A percentile compares a stretch with the other conserved stretches of the same genome.
Evolutionary conservation across 2,888 invertebrate genomes (phyloP).

Genomic region (Baronia brevicornis): DNA sequence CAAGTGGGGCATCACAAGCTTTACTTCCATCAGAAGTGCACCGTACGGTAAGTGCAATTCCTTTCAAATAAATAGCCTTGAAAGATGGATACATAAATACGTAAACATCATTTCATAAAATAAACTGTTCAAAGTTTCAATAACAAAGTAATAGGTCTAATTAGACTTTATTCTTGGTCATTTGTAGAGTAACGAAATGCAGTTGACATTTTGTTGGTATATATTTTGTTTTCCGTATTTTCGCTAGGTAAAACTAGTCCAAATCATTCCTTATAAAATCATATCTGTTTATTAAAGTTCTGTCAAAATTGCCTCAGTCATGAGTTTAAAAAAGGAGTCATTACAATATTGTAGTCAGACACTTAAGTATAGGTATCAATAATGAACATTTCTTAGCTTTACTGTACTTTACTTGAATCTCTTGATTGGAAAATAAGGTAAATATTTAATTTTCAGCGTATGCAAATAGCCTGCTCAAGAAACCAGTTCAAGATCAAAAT

Average conservation of each 20-base stretch:
- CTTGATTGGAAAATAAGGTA: too few species aligned
- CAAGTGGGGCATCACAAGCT: slow-evolving; percentile 96
- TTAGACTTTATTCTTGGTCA: slow-evolving; percentile 1
- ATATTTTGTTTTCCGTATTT: slow-evolving; percentile 1
- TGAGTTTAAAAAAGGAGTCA: too few species aligned
- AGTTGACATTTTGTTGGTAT: slow-evolving; percentile 16
- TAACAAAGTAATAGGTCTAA: background rate
- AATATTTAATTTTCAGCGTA: slow-evolving; percentile 51
- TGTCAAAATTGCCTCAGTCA: too few species aligned
- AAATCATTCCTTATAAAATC: too few species aligned
- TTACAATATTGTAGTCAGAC: too few species aligned
- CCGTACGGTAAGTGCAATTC: slow-evolving; percentile 82
- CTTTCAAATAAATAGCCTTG: slow-evolving; percentile 19
- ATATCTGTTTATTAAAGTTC: slow-evolving; percentile 4
- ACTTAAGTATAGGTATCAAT: too few species aligned
- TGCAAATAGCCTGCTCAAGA: slow-evolving; percentile 54
- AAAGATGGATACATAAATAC: slow-evolving; percentile 15
- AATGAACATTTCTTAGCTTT: too few species aligned
- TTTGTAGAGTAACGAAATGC: slow-evolving; percentile 36
- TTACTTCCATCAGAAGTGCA: slow-evolving; percentile 90
- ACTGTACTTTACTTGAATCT: too few species aligned
- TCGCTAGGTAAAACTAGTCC: too few species aligned
- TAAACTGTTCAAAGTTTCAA: too few species aligned
- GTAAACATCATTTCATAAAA: slow-evolving; percentile 5
- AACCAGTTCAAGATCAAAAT: slow-evolving; percentile 70